Conservation (phyloP, 2,888 invertebrate genomes). For the Anodontia alba region DNA sequence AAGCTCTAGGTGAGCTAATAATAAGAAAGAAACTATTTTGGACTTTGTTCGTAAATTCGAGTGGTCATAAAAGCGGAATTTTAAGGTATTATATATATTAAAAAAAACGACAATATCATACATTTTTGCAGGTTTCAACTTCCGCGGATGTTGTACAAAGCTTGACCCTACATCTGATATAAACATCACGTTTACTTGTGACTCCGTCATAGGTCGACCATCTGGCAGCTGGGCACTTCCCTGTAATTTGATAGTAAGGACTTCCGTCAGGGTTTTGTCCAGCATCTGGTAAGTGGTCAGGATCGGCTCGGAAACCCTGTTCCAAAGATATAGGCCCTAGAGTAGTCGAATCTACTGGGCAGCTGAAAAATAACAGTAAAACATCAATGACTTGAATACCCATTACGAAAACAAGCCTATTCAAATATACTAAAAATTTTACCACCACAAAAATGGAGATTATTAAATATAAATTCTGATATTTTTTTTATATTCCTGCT, state of each 20-base stretch:
- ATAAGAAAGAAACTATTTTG: too few relatives aligned
- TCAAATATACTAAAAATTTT: too few relatives aligned
- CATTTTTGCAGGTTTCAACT: background rate
- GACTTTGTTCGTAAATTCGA: too few relatives aligned
- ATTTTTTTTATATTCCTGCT: too few relatives aligned
- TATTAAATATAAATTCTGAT: too few relatives aligned
- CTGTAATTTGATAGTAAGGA: background rate
- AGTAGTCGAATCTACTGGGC: background rate
- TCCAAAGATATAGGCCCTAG: background rate
- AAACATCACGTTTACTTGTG: background rate
- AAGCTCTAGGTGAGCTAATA: too few relatives aligned
- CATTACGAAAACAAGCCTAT: too few relatives aligned
- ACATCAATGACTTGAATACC: too few relatives aligned
- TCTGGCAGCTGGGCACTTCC: background rate
- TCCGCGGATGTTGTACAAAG: background rate
- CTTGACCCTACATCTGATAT: background rate
- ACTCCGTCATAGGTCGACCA: background rate
- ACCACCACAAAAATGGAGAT: too few relatives aligned
- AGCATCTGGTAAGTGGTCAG: background rate
- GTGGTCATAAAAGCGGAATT: too few relatives aligned
- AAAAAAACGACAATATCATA: too few relatives aligned
- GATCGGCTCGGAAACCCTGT: background rate
- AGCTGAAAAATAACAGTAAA: background rate
- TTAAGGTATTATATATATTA: too few relatives aligned
- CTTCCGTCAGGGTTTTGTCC: background rate